Percentiles rank a stretch among this genome's conserved stretches.
These are phyloP conservation scores for Oenanthe oenanthe DNA, from an alignment of 2,113 vertebrate genomes.

Conservation along the genomic window DNA sequence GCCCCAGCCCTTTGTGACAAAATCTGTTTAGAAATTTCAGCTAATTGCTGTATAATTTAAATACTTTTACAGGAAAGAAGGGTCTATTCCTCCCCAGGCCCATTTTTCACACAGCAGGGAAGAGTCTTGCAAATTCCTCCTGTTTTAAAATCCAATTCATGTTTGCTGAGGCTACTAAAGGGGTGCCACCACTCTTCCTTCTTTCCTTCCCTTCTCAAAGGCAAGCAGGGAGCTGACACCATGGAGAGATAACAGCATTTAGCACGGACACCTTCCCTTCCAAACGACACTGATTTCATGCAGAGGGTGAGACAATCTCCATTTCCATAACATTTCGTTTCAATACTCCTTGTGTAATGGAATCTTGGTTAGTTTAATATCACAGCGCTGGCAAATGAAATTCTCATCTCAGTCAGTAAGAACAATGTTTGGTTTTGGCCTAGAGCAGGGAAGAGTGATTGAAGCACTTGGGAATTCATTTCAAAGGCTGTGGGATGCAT, in stretches of 20 bases:
- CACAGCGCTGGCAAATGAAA: background rate
- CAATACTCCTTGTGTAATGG: background rate
- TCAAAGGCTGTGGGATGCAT: conserved; percentile 37
- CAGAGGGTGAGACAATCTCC: background rate
- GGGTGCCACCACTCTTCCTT: background rate
- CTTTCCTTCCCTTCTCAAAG: background rate
- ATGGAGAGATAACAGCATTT: background rate
- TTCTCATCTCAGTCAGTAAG: background rate
- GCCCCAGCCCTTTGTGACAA: background rate
- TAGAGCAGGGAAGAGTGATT: background rate
- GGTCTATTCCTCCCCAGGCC: accelerated
- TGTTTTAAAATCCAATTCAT: background rate
- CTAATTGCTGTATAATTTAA: background rate
- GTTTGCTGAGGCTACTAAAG: background rate
- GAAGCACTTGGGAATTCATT: conserved; percentile 40
- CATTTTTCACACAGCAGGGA: background rate
- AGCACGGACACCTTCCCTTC: background rate
- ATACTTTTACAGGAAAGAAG: background rate
- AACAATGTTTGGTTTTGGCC: conserved; percentile 43
- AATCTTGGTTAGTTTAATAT: conserved; percentile 6
- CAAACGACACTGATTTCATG: background rate
- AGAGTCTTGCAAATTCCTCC: background rate
- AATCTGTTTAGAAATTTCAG: background rate
- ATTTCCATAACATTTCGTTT: conserved; percentile 12
- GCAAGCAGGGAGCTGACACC: background rate